phyloP scores from a whole-genome alignment of 2,113 vertebrate species.

The Stegostoma tigrinum region DNA sequence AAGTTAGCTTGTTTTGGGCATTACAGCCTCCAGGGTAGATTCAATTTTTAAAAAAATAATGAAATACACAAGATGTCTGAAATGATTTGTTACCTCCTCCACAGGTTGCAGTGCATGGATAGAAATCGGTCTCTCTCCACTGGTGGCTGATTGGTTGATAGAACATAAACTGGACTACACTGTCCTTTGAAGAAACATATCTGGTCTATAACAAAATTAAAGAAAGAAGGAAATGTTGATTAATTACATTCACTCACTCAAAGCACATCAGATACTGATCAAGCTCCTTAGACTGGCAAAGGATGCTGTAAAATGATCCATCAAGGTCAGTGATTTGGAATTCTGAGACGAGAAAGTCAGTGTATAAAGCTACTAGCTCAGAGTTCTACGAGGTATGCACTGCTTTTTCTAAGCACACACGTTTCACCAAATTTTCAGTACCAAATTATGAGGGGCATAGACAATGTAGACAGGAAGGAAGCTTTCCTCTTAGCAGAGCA shows the following conservation, averaged over 20 bases:
- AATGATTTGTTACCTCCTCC: conserved; percentile 73
- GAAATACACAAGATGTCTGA: neutral
- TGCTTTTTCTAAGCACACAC: neutral
- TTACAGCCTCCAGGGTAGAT: neutral
- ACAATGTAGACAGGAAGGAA: too few species aligned
- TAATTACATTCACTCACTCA: neutral
- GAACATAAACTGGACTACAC: conserved; percentile 76
- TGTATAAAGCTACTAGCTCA: neutral
- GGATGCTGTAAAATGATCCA: neutral
- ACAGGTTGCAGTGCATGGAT: conserved; percentile 73
- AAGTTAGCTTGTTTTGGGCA: neutral
- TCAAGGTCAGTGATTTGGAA: too few species aligned
- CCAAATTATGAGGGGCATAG: too few species aligned
- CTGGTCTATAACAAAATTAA: conserved; percentile 63
- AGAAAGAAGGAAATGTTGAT: neutral
- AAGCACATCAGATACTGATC: neutral
- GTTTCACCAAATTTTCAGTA: neutral
- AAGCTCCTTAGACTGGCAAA: neutral
- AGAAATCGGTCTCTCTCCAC: conserved; percentile 76
- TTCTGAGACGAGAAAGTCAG: neutral
- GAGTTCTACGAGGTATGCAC: too few species aligned
- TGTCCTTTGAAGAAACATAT: conserved; percentile 69
- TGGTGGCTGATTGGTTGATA: conserved; percentile 77
- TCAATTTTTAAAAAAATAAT: neutral
- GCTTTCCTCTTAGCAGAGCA: too few species aligned